Percentiles rank a stretch among this genome's conserved stretches.
Evolutionary conservation across 2,888 invertebrate genomes (phyloP).

Genomic region (Tetranychus truncatus): DNA sequence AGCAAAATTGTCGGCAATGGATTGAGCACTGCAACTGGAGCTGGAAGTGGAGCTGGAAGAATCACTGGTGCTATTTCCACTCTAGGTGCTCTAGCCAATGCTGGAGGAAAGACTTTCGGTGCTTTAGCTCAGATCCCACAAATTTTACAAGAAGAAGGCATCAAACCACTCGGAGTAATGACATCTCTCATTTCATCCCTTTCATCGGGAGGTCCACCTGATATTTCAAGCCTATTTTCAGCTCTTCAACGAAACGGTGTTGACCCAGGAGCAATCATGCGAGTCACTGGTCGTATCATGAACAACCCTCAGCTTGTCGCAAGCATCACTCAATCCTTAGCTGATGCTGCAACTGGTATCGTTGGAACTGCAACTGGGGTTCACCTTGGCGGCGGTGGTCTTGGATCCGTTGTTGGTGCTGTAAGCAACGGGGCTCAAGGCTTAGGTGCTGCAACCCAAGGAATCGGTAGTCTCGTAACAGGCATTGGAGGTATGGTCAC

Average conservation of each 20-base stretch:
- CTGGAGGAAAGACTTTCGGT: background rate
- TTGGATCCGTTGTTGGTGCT: background rate
- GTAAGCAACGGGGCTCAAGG: background rate
- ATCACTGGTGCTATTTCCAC: background rate
- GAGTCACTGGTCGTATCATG: background rate
- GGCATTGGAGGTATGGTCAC: background rate
- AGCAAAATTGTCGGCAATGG: background rate
- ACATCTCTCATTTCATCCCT: background rate
- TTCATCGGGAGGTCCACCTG: background rate
- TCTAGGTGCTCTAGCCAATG: background rate
- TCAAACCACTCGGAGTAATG: background rate
- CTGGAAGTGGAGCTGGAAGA: background rate
- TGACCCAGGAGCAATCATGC: background rate
- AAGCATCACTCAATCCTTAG: background rate
- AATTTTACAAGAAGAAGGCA: background rate
- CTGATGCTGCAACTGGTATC: background rate
- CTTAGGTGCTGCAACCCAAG: background rate
- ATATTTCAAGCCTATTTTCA: background rate
- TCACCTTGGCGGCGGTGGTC: background rate
- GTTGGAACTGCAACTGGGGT: background rate
- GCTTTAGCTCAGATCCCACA: background rate
- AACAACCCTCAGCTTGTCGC: background rate
- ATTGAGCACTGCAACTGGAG: background rate
- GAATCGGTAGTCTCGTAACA: background rate
- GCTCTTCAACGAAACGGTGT: background rate